Evolutionary conservation across 2,797 vertebrate species (phyloP).

Genomic region (Poeciliopsis turneri): DNA sequence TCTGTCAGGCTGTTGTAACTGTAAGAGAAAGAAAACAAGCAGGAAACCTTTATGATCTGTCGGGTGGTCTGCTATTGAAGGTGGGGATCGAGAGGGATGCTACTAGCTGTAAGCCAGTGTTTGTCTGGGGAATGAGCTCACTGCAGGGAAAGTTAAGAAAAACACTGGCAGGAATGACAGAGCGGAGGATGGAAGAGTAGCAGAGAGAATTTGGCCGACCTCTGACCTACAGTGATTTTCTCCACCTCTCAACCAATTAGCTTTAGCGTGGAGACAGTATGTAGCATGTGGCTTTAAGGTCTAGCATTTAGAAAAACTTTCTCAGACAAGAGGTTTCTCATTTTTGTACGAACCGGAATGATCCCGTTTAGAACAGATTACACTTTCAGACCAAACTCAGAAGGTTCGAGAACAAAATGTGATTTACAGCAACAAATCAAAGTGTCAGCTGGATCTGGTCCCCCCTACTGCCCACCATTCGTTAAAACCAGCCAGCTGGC

Average conservation of each 20-base stretch:
- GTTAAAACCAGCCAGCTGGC: conserved; percentile 42
- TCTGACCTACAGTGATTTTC: conserved; percentile 24
- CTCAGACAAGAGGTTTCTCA: not conserved
- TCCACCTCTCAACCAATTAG: conserved; percentile 4
- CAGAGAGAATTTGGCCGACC: conserved; percentile 25
- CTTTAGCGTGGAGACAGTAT: too few relatives aligned
- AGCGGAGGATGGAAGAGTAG: conserved; percentile 22
- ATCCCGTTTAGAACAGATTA: not conserved
- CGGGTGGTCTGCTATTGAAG: not conserved
- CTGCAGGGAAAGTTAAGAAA: conserved; percentile 9
- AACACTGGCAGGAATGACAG: conserved; percentile 20
- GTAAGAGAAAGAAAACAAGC: conserved; percentile 47
- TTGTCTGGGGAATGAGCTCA: conserved; percentile 1
- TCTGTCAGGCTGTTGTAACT: conserved; percentile 85
- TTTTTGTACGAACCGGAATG: conserved; percentile 11
- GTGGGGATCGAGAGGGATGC: not conserved
- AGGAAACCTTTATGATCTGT: not conserved
- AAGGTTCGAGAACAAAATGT: not conserved
- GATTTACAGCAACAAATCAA: not conserved
- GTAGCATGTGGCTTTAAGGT: too few relatives aligned
- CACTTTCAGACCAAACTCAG: not conserved
- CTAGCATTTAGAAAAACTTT: not conserved
- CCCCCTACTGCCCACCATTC: conserved; percentile 5
- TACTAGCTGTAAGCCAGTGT: not conserved
- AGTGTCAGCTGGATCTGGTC: conserved; percentile 1